phyloP scores from a whole-genome alignment of 2,888 invertebrate genomes.

The Noctua comes region DNA sequence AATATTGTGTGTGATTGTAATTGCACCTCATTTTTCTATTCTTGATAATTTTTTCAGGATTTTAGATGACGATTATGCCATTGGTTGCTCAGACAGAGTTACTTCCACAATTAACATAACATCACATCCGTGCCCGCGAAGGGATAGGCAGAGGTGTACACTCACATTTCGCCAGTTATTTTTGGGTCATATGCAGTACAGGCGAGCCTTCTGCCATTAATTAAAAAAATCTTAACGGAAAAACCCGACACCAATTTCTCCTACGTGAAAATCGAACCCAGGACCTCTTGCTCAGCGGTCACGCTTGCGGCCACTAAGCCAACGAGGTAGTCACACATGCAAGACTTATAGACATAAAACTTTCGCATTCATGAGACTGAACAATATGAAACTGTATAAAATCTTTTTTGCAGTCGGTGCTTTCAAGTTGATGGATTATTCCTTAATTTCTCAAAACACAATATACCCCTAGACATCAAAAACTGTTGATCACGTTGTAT shows the following conservation, averaged over 20 bases:
- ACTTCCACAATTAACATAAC: neutral
- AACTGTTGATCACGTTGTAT: neutral
- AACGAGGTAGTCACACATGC: neutral
- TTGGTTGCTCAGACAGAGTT: neutral
- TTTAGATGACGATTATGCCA: neutral
- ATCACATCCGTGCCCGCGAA: neutral
- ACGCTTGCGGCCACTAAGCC: neutral
- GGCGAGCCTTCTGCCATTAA: neutral
- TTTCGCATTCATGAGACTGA: neutral
- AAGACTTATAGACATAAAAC: neutral
- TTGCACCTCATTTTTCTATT: neutral
- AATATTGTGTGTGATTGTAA: constrained; percentile 5
- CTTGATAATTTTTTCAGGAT: neutral
- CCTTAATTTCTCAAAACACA: neutral
- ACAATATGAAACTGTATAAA: neutral
- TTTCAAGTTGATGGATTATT: neutral
- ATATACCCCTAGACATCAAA: neutral
- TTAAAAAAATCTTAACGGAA: neutral
- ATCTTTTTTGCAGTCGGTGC: neutral
- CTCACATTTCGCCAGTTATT: neutral
- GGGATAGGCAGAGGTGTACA: neutral
- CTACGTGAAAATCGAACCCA: neutral
- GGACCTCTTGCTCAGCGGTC: neutral
- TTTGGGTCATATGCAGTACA: neutral
- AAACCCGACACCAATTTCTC: neutral